Percentiles rank a stretch among this genome's conserved stretches.
These are phyloP conservation scores for Melanostoma scalare DNA, from an alignment of 2,888 invertebrate species.

Conservation along the genomic window DNA sequence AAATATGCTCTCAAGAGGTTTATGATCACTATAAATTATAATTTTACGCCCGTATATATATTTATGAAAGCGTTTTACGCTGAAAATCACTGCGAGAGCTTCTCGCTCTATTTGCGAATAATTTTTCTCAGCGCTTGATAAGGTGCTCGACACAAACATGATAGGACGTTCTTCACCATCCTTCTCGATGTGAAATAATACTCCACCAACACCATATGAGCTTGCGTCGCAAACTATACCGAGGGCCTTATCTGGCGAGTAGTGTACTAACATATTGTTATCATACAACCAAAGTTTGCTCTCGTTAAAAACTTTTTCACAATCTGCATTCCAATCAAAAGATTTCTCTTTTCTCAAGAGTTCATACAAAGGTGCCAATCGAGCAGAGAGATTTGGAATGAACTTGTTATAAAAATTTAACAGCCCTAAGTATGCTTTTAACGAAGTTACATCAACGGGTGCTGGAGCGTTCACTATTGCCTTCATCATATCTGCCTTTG, in stretches of 20 bases:
- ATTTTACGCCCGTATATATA: constrained; percentile 28
- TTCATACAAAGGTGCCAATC: constrained; percentile 17
- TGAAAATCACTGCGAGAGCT: constrained; percentile 39
- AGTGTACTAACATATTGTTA: no score
- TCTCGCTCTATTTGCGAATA: constrained; percentile 46
- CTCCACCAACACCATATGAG: constrained; percentile 30
- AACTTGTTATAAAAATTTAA: constrained; percentile 43
- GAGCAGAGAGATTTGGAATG: constrained; percentile 8
- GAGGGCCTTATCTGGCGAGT: neutral
- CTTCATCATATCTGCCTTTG: constrained; percentile 47
- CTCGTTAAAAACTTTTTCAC: constrained; percentile 8
- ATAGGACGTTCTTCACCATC: constrained; percentile 49
- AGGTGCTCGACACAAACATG: constrained; percentile 35
- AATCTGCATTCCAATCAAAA: constrained; percentile 10
- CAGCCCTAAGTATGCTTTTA: constrained; percentile 52
- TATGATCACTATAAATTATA: constrained; percentile 17
- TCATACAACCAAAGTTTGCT: constrained; percentile 14
- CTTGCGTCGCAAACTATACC: constrained; percentile 34
- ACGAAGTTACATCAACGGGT: constrained; percentile 38
- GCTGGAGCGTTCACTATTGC: constrained; percentile 59
- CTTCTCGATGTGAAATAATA: constrained; percentile 39
- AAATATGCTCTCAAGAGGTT: constrained; percentile 1
- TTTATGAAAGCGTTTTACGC: constrained; percentile 29
- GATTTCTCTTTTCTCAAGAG: neutral
- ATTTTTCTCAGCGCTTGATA: constrained; percentile 33